Evolutionary conservation across 2,113 vertebrate genomes (phyloP), one percentile per base, ranked within the genome.

Genomic region (Hassar affinis): DNA sequence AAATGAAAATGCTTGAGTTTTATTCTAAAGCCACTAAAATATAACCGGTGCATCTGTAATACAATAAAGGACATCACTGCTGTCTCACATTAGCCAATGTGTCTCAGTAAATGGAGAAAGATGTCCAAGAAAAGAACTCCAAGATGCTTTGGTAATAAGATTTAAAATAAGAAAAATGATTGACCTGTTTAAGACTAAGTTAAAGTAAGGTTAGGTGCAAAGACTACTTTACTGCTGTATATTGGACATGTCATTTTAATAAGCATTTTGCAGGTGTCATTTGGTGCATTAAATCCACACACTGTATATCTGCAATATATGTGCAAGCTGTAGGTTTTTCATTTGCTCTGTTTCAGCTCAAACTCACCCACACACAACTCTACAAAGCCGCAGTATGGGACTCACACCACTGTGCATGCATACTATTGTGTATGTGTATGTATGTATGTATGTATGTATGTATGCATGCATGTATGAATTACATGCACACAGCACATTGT

Each of bases 321-420:
- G 45, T 47, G 38, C 56, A 79, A 30, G 57, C 35, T 25, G 27
- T 35, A 66, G 61, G 45, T 66, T 80, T 66, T 79, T 66, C 27
- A 64, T 12, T 64, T 33, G 57, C 25, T 64, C 25, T 8, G 33
- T 62, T 62, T 51, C 78, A 66, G 59, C 45, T 51, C 78, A 61
- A 38, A 71, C 51, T 61, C 75, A 84, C 33, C 74, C 72, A 81
- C 57, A 54, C 35, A 42, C 66, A 62, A 62, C 47, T 56, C 51
- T 64, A 38, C 42, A 66, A 7, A 49, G 18, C 30, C 7, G 45
- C 54, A 74, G 69, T 82, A n/a, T 83, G 35, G 45, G 30, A 78
- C 47, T 66, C 42, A 79, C 51, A 62, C 30, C 14, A 42, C 3
- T 79, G 15, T 78, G 38, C 38, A 6, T 42, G 6, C 6, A 42